These are phyloP conservation scores for Pemphigus obesinymphae DNA, from an alignment of 1,140 invertebrate species.

Conservation along the genomic window DNA sequence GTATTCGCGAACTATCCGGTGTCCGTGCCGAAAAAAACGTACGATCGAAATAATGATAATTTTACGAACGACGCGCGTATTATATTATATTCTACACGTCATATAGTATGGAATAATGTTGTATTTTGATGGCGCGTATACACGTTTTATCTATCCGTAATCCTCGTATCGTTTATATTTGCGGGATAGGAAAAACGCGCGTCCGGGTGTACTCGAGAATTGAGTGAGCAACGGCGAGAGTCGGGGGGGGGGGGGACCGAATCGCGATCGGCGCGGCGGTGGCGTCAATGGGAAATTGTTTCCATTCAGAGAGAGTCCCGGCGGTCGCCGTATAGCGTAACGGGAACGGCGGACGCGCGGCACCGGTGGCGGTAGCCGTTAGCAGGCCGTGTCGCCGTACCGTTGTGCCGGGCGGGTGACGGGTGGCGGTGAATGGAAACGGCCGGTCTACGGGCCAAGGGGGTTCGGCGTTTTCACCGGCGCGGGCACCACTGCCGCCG, in stretches of 20 bases:
- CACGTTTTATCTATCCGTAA: no score
- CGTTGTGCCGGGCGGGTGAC: background rate
- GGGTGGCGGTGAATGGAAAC: background rate
- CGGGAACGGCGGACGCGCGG: background rate
- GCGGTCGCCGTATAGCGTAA: constrained; percentile 11
- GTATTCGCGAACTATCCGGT: background rate
- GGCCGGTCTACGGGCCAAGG: background rate
- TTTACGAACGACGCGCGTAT: no score
- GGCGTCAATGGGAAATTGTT: constrained; percentile 30
- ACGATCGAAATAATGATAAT: no score
- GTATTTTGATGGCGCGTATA: background rate
- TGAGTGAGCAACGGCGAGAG: background rate
- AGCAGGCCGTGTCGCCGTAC: background rate
- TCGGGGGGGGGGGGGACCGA: background rate
- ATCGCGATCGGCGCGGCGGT: background rate
- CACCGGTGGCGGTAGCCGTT: background rate
- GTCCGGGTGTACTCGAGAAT: background rate
- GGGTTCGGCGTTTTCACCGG: constrained; percentile 14
- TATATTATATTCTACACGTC: no score
- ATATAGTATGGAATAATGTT: no score
- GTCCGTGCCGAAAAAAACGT: no score
- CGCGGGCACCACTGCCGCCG: background rate
- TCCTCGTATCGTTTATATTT: no score
- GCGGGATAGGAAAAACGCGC: background rate
- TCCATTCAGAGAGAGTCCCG: constrained; percentile 31